A percentile compares a stretch with the other conserved stretches of the same genome.
Evolutionary conservation across 1,140 invertebrate genomes (phyloP).

Genomic region (Listronotus bonariensis): DNA sequence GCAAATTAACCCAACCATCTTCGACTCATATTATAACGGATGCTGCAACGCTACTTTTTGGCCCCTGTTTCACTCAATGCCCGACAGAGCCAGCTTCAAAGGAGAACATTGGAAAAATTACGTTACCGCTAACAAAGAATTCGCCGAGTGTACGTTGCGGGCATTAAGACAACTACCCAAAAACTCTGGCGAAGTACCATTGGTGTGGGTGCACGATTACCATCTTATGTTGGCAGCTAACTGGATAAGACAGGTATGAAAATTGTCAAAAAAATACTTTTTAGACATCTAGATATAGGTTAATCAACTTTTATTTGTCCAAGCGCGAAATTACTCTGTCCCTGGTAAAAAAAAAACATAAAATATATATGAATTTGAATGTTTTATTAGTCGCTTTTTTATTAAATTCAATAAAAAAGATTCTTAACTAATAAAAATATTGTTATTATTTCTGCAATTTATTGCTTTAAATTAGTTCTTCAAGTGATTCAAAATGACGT

Average conservation of each 20-base stretch:
- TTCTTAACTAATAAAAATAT: too few species aligned
- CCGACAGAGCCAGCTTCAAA: conserved; percentile 66
- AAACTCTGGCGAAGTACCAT: conserved; percentile 64
- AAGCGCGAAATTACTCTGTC: too few species aligned
- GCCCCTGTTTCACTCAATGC: conserved; percentile 91
- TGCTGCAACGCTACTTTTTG: conserved; percentile 91
- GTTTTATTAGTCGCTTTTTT: too few species aligned
- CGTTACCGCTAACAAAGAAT: conserved; percentile 78
- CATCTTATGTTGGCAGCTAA: conserved; percentile 90
- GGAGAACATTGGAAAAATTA: conserved; percentile 82
- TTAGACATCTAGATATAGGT: neutral
- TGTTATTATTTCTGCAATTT: too few species aligned
- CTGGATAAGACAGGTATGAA: conserved; percentile 74
- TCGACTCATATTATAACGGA: conserved; percentile 88
- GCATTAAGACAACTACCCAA: conserved; percentile 70
- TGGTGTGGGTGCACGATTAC: conserved; percentile 92
- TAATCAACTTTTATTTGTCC: too few species aligned
- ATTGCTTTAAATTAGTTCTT: too few species aligned
- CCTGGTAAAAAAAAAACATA: too few species aligned
- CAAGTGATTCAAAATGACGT: too few species aligned
- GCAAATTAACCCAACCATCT: conserved; percentile 71
- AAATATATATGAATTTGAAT: too few species aligned
- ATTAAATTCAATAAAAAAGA: too few species aligned
- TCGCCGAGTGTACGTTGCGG: conserved; percentile 77
- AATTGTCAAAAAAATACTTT: neutral